Conservation (phyloP, 2,888 invertebrate genomes). For the Phrixothrix hirtus region DNA sequence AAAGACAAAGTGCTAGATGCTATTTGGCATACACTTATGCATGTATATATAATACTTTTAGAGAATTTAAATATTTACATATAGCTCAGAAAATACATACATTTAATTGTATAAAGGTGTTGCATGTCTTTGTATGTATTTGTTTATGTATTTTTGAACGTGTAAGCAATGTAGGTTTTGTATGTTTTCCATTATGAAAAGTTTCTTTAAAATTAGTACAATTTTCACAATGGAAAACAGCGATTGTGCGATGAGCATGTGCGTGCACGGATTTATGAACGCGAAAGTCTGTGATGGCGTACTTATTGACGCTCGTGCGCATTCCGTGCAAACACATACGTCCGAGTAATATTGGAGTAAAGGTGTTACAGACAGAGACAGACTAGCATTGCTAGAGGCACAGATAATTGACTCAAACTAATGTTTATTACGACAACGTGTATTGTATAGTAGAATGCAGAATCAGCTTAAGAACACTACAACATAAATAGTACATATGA, state of each 20-base stretch:
- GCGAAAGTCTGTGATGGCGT: too few species aligned
- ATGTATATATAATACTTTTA: slow-evolving; percentile 49
- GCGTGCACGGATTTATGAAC: too few species aligned
- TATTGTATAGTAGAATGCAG: slow-evolving; percentile 52
- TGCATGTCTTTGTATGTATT: slow-evolving; percentile 42
- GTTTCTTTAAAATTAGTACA: too few species aligned
- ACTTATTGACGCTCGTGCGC: too few species aligned
- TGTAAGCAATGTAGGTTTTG: slow-evolving; percentile 53
- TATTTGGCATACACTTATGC: slow-evolving; percentile 56
- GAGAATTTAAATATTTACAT: slow-evolving; percentile 45
- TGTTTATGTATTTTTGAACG: slow-evolving; percentile 57
- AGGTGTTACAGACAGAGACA: slow-evolving; percentile 54
- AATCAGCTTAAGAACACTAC: slow-evolving; percentile 48
- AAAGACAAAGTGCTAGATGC: slow-evolving; percentile 48
- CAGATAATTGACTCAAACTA: slow-evolving; percentile 68
- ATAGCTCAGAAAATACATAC: slow-evolving; percentile 56
- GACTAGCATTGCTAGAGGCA: slow-evolving; percentile 61
- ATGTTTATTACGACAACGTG: slow-evolving; percentile 57
- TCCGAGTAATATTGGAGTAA: too few species aligned
- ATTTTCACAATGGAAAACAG: slow-evolving; percentile 6
- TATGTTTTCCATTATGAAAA: slow-evolving; percentile 48
- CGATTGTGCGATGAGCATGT: background rate
- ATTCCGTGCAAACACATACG: too few species aligned
- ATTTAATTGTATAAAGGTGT: slow-evolving; percentile 45
- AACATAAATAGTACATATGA: slow-evolving; percentile 52